Evolutionary conservation across 2,113 vertebrate genomes (phyloP).

Genomic region (Anser cygnoides): DNA sequence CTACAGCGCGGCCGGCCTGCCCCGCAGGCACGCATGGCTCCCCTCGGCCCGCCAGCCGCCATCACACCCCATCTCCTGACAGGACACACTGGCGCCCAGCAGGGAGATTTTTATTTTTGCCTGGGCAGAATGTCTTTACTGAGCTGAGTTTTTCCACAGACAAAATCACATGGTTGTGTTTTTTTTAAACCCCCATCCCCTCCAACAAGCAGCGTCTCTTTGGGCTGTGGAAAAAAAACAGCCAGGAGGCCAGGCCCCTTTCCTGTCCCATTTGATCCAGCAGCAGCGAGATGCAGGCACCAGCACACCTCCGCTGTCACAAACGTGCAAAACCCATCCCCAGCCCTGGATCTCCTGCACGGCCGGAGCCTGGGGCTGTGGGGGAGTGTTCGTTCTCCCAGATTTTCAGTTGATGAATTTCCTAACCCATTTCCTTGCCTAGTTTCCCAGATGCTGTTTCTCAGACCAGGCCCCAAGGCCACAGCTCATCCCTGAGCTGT

Average conservation of each 20-base stretch:
- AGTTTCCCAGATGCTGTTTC: background rate
- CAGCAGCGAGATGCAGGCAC: fast-evolving
- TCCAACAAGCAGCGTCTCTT: background rate
- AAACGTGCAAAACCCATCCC: background rate
- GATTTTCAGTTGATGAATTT: background rate
- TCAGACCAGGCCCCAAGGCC: background rate
- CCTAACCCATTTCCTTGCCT: background rate
- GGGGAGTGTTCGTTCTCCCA: background rate
- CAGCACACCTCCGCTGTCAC: background rate
- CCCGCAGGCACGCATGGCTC: too few species aligned
- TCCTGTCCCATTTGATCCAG: background rate
- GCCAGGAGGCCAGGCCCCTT: background rate
- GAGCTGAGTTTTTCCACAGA: background rate
- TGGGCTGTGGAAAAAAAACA: background rate
- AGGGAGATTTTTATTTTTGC: too few species aligned
- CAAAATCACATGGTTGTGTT: background rate
- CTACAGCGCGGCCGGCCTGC: too few species aligned
- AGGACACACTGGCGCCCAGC: background rate
- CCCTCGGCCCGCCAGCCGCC: too few species aligned
- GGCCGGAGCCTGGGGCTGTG: too few species aligned
- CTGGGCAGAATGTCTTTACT: background rate
- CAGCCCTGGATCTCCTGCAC: background rate
- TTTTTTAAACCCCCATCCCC: background rate
- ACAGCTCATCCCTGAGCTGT: background rate
- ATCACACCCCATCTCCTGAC: background rate